These are phyloP conservation scores for Crotalus adamanteus DNA, from an alignment of 2,797 vertebrate genomes.

Conservation along the genomic window DNA sequence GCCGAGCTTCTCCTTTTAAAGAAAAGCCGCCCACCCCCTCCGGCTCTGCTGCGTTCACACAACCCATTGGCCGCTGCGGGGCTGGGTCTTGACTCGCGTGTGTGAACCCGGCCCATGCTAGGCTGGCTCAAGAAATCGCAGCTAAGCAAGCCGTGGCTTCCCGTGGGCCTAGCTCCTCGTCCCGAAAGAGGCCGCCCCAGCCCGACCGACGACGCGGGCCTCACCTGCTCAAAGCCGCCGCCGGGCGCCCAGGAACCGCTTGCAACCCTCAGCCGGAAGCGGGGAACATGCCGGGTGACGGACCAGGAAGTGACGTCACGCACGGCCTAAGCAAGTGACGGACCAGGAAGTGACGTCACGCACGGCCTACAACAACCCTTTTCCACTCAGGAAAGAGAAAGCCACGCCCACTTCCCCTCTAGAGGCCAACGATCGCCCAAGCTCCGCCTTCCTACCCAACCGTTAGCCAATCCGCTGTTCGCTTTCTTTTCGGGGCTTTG, in stretches of 20 bases:
- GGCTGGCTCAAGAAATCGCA: background rate
- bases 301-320: background rate
- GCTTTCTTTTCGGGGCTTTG: background rate
- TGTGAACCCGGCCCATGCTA: background rate
- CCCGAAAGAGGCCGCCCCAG: background rate
- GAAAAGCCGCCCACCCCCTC: background rate
- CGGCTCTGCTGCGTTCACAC: background rate
- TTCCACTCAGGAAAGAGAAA: rapidly evolving
- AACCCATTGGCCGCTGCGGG: background rate
- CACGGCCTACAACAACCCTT: background rate
- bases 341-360: background rate
- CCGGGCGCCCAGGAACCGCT: background rate
- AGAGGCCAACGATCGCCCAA: background rate
- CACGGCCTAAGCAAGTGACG: rapidly evolving
- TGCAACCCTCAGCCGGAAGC: background rate
- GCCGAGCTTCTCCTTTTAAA: background rate
- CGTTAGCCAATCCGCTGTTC: background rate
- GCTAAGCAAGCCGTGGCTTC: background rate
- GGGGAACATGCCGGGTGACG: background rate
- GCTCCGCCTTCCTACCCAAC: background rate
- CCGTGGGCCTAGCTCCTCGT: background rate
- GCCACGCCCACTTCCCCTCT: background rate
- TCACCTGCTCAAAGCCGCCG: background rate
- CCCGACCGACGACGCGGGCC: background rate
- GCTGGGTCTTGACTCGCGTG: background rate